Evolutionary conservation across 2,888 invertebrate genomes (phyloP).

Genomic region (Hypsopygia costalis): DNA sequence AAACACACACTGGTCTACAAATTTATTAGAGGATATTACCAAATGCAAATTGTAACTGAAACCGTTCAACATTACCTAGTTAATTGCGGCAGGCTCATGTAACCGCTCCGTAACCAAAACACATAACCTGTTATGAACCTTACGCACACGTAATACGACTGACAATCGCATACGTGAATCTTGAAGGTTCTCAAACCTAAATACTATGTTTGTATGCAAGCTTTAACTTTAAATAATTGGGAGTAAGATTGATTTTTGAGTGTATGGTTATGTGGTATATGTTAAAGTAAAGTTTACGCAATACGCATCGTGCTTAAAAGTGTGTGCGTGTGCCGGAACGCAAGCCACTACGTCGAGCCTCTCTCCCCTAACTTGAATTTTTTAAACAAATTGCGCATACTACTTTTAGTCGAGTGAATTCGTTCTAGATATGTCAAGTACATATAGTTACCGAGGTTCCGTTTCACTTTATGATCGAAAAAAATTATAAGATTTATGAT

Average conservation of each 20-base stretch:
- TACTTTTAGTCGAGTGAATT: no score
- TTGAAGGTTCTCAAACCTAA: background rate
- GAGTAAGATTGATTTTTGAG: conserved; percentile 16
- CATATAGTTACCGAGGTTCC: no score
- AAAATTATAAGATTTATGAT: no score
- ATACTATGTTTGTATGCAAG: background rate
- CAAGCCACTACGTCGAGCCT: conserved; percentile 5
- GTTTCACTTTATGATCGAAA: no score
- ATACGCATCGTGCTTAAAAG: conserved; percentile 29
- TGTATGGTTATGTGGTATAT: background rate
- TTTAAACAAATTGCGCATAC: no score
- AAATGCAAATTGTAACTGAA: conserved; percentile 50
- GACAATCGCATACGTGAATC: background rate
- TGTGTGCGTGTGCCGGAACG: conserved; percentile 36
- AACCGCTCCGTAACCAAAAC: conserved; percentile 19
- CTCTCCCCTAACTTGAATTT: background rate
- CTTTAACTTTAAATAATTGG: background rate
- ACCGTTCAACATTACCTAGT: conserved; percentile 28
- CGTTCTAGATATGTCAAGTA: no score
- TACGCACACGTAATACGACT: background rate
- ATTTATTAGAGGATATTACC: conserved; percentile 43
- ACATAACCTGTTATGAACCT: background rate
- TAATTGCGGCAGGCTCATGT: conserved; percentile 42
- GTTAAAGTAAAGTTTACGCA: conserved; percentile 29
- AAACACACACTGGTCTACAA: background rate